Base-by-base conservation (phyloP, 2,797 vertebrate species). In the Mallotus villosus region DNA sequence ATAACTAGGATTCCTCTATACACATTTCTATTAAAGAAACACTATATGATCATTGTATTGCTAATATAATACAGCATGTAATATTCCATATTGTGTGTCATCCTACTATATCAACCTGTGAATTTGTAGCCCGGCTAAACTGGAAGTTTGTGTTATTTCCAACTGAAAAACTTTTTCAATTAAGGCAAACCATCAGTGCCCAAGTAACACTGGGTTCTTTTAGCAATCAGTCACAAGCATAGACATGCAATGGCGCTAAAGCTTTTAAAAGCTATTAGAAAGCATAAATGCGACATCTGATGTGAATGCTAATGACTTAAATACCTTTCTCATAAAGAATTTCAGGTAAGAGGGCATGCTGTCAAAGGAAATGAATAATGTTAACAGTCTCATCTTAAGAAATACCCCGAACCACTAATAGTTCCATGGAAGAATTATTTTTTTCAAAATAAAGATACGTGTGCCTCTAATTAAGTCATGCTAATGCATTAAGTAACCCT, bases 381-480 rank as follows among this genome's bases (percentile, higher is more conserved):
- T 63, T 66, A 69, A 66, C 66, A 71, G 68, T 68, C 72, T 51
- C 57, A 60, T 25, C 72, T 27, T 55, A 65, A 46, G 41, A 79
- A 71, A 64, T 74, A 51, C 27, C 59, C 60, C 74, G 73, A 63
- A 70, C 25, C 19, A 60, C 60, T 75, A 59, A 32, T 17, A 51
- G 60, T 68, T 67, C 67, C 49, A 73, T 63, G 57, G 72, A 72
- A 84, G 73, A 67, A 75, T 22, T 19, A 75, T 22, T 19, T 71
- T 72, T 74, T 60, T 60, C 68, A 76, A 73, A 67, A 68, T 69
- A 69, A 74, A 68, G 71, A 70, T 46, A 67, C 49, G 29, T n/a
- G 32, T 63, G 74, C 73, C 72, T 77, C 70, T 78, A 84, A 81
- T 80, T 73, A 81, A 77, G 78, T 73, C 57, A 72, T 73, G 69